A percentile compares a stretch with the other conserved stretches of the same genome.
These are phyloP conservation scores for Formica exsecta DNA, from an alignment of 1,140 invertebrate species.

Conservation along the genomic window DNA sequence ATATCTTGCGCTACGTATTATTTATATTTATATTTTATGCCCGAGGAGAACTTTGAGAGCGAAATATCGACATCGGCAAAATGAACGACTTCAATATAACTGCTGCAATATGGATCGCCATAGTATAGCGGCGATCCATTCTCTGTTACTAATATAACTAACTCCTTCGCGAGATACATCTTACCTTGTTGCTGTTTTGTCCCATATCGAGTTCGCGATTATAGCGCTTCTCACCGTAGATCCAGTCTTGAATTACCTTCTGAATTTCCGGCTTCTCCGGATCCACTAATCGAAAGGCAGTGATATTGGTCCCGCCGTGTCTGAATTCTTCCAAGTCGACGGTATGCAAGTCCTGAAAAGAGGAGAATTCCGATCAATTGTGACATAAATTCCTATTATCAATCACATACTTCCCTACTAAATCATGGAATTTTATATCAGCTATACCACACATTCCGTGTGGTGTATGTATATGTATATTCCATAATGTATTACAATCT, in stretches of 20 bases:
- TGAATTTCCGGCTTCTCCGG: constrained; percentile 91
- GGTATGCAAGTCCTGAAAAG: constrained; percentile 93
- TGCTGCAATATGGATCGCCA: not conserved
- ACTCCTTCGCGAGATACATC: not conserved
- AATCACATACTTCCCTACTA: not conserved
- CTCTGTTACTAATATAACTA: not conserved
- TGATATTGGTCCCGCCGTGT: constrained; percentile 97
- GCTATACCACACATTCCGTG: no score
- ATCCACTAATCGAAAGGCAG: constrained; percentile 94
- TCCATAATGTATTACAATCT: no score
- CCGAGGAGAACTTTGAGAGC: constrained; percentile 24
- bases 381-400: constrained; percentile 53
- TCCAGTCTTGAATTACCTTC: constrained; percentile 93
- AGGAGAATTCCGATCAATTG: constrained; percentile 65
- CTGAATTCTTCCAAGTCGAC: constrained; percentile 97
- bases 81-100: constrained; percentile 30
- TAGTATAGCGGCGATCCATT: constrained; percentile 10
- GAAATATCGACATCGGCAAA: constrained; percentile 36
- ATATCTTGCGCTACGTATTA: constrained; percentile 41
- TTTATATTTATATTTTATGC: constrained; percentile 53
- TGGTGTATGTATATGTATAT: no score
- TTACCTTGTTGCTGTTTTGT: constrained; percentile 88
- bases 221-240: constrained; percentile 89
- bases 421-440: constrained; percentile 35
- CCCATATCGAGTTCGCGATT: constrained; percentile 89